Evolutionary conservation across 2,113 vertebrate genomes (phyloP).

Genomic region (Takifugu bimaculatus): DNA sequence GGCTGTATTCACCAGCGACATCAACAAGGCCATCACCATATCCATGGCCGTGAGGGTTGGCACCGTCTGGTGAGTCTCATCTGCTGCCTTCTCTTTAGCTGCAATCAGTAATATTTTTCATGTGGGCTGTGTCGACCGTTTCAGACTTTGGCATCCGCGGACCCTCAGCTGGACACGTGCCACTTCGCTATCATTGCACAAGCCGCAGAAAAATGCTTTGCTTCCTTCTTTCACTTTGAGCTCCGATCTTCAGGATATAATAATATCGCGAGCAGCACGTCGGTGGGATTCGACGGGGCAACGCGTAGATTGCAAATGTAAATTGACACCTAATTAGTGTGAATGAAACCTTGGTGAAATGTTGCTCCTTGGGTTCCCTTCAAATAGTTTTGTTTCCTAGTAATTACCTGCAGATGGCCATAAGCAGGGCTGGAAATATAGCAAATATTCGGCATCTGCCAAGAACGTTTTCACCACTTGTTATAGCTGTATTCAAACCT

Average conservation of each 20-base stretch:
- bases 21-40: conserved; percentile 94
- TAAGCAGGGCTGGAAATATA: conserved; percentile 19
- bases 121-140: conserved; percentile 45
- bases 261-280: conserved; percentile 21
- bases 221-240: conserved; percentile 13
- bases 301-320: conserved; percentile 25
- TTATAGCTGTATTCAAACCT: conserved; percentile 36
- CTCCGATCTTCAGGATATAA: conserved; percentile 30
- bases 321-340: conserved; percentile 38
- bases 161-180: conserved; percentile 38
- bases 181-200: conserved; percentile 47
- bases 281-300: conserved; percentile 14
- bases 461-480: conserved; percentile 45
- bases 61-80: conserved; percentile 88
- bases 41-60: conserved; percentile 95
- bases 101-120: conserved; percentile 41
- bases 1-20: conserved; percentile 93
- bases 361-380: conserved; percentile 32
- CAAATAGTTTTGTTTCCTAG: conserved; percentile 41
- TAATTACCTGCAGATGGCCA: conserved; percentile 55
- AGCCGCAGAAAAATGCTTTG: conserved; percentile 31
- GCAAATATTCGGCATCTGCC: conserved; percentile 36
- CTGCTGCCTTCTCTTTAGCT: conserved; percentile 23
- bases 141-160: conserved; percentile 30
- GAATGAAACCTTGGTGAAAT: conserved; percentile 44